Conservation (phyloP, 2,888 invertebrate genomes). For the Himalopsyche kuldschensis region DNA sequence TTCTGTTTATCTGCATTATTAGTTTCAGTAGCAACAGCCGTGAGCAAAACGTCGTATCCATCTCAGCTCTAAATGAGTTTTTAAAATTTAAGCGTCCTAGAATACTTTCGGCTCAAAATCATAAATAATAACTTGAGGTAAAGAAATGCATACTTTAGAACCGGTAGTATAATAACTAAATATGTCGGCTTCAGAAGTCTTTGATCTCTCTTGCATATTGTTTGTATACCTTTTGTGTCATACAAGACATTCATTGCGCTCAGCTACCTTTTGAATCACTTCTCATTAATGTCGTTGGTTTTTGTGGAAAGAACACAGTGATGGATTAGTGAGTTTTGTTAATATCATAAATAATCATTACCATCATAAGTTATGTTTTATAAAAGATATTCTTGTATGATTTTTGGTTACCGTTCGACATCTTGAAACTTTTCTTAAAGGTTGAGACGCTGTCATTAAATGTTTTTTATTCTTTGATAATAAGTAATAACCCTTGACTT, state of each 20-base stretch:
- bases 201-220: not conserved
- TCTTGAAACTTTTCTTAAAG: too few species aligned
- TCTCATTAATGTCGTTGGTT: not conserved
- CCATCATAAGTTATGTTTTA: not conserved
- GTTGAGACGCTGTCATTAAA: too few species aligned
- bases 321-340: not conserved
- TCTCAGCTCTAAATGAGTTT: too few species aligned
- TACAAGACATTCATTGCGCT: not conserved
- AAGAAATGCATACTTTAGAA: not conserved
- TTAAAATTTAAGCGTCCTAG: too few species aligned
- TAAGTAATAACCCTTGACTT: too few species aligned
- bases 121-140: not conserved
- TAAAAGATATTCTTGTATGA: not conserved
- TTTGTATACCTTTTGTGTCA: not conserved
- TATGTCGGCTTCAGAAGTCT: not conserved
- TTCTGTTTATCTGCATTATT: too few species aligned
- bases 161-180: not conserved
- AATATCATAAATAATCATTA: not conserved
- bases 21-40: too few species aligned
- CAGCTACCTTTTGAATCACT: not conserved
- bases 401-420: too few species aligned
- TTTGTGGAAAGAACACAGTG: not conserved
- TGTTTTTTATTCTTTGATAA: too few species aligned
- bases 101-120: too few species aligned
- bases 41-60: too few species aligned